phyloP scores from a whole-genome alignment of 2,888 invertebrate genomes.

The Iphiclides podalirius region DNA sequence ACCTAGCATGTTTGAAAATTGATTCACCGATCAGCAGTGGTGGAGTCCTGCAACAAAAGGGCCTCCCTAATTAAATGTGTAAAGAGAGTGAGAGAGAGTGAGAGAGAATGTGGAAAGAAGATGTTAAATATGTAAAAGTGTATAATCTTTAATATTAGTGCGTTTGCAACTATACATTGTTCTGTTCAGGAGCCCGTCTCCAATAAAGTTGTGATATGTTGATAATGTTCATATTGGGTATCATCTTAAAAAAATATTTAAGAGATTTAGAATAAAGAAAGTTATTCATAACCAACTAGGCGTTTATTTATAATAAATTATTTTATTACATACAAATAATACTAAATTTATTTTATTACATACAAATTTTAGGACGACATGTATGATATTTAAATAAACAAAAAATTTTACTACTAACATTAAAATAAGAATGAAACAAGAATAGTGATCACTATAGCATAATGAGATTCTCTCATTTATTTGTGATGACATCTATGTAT shows the following conservation, averaged over 20 bases:
- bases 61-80: too few relatives aligned
- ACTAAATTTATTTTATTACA: background rate
- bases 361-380: background rate
- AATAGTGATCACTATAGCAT: background rate
- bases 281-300: background rate
- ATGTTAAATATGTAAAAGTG: too few relatives aligned
- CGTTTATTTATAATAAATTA: background rate
- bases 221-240: too few relatives aligned
- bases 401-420: background rate
- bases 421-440: background rate
- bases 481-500: background rate
- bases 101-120: too few relatives aligned
- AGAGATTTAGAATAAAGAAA: background rate
- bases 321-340: background rate
- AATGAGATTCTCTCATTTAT: constrained; percentile 6
- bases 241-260: background rate
- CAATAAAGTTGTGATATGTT: too few relatives aligned
- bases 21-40: too few relatives aligned
- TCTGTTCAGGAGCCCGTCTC: too few relatives aligned
- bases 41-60: too few relatives aligned
- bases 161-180: too few relatives aligned
- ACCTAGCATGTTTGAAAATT: too few relatives aligned
- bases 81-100: too few relatives aligned
- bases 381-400: background rate
- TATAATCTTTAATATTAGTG: background rate